Percentiles rank a stretch among this genome's conserved stretches.
These are phyloP conservation scores for Rhinogobio ventralis DNA, from an alignment of 2,797 vertebrate genomes.

Conservation along the genomic window DNA sequence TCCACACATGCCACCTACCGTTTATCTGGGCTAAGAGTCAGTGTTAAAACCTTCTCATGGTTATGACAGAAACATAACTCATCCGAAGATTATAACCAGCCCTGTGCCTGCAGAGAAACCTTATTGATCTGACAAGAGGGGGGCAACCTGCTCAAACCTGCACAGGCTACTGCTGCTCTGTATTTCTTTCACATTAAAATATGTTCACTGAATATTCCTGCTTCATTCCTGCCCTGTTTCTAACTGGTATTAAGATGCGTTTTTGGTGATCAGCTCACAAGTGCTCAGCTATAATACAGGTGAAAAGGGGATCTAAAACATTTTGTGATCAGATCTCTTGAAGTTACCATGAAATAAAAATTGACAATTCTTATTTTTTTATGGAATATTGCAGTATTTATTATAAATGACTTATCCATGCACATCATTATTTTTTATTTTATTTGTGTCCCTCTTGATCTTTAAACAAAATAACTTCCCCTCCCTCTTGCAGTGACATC, in stretches of 20 bases:
- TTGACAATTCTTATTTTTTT: no score
- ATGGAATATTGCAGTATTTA: background rate
- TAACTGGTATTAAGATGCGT: background rate
- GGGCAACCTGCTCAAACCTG: slow-evolving; percentile 32
- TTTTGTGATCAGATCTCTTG: background rate
- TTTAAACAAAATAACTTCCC: background rate
- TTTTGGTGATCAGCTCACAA: background rate
- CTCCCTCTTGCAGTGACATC: no score
- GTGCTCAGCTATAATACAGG: background rate
- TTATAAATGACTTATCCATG: background rate
- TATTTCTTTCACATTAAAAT: background rate
- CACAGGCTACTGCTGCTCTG: slow-evolving; percentile 5
- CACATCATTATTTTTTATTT: background rate
- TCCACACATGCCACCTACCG: slow-evolving; percentile 80
- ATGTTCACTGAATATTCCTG: background rate
- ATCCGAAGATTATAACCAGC: slow-evolving; percentile 63
- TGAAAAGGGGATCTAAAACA: background rate
- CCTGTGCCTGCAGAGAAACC: slow-evolving; percentile 34
- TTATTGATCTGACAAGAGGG: slow-evolving; percentile 42
- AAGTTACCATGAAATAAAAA: background rate
- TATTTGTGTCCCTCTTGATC: background rate
- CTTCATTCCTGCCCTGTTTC: background rate
- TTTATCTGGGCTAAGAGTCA: slow-evolving; percentile 81
- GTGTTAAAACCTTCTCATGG: slow-evolving; percentile 80
- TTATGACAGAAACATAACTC: slow-evolving; percentile 85